Percentiles rank a stretch among this genome's conserved stretches.
phyloP scores from a whole-genome alignment of 2,113 vertebrate species.

The Fulmarus glacialis region DNA sequence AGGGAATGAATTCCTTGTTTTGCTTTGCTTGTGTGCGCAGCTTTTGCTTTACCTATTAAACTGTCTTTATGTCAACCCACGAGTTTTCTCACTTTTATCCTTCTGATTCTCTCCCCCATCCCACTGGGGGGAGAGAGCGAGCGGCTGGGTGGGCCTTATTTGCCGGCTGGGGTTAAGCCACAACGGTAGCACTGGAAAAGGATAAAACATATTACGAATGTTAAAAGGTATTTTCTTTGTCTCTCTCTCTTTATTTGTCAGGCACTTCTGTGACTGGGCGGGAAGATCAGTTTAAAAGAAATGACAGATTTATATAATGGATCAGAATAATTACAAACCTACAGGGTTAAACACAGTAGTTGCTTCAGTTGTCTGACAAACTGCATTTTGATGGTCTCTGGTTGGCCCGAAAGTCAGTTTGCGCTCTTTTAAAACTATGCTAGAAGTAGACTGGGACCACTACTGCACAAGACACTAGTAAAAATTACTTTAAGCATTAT shows the following conservation, averaged over 20 bases:
- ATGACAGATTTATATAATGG: neutral
- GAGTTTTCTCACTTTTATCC: neutral
- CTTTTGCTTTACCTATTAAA: neutral
- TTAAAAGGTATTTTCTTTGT: neutral
- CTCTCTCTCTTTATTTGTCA: neutral
- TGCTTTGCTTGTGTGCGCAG: neutral
- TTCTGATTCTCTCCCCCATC: neutral
- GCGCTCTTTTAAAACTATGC: neutral
- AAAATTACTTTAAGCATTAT: neutral
- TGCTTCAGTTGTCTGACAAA: neutral
- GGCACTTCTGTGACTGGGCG: neutral
- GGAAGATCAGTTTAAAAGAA: neutral
- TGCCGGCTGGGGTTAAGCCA: neutral
- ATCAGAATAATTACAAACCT: neutral
- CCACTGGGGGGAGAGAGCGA: fast-evolving
- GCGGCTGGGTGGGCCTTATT: neutral
- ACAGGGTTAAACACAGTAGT: neutral
- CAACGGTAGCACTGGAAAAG: neutral
- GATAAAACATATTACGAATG: neutral
- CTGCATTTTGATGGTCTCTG: neutral
- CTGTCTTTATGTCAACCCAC: neutral
- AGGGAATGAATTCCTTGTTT: neutral
- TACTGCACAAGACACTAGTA: neutral
- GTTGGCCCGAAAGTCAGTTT: neutral
- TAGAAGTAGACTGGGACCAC: neutral